phyloP scores from a whole-genome alignment of 1,140 invertebrate species.

The Halesus radiatus region DNA sequence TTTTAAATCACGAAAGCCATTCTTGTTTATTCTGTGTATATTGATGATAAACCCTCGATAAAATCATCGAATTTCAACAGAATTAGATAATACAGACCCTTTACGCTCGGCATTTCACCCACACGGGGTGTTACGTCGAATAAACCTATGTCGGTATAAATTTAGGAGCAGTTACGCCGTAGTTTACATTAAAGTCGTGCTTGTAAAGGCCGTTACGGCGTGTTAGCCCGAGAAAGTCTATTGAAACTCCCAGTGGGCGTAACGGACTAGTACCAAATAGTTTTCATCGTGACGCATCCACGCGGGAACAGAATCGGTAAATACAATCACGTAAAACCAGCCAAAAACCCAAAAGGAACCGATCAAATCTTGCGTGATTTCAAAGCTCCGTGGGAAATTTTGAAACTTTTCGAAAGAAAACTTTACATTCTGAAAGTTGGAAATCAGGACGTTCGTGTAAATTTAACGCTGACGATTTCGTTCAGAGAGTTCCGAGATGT shows the following conservation, averaged over 20 bases:
- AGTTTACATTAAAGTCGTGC: slow-evolving; percentile 15
- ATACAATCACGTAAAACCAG: neutral
- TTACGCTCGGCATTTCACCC: too few species aligned
- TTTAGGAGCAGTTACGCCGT: slow-evolving; percentile 9
- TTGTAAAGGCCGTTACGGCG: slow-evolving; percentile 18
- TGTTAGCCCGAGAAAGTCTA: slow-evolving; percentile 16
- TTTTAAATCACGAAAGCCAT: too few species aligned
- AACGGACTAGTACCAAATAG: slow-evolving; percentile 15
- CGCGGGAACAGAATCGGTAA: neutral
- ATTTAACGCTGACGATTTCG: slow-evolving; percentile 1
- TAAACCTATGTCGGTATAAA: neutral
- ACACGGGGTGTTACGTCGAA: too few species aligned
- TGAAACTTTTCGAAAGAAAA: slow-evolving; percentile 10
- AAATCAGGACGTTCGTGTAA: too few species aligned
- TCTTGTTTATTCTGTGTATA: too few species aligned
- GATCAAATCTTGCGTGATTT: neutral
- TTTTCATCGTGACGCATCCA: slow-evolving; percentile 10
- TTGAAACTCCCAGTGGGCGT: slow-evolving; percentile 31
- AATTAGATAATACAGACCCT: neutral
- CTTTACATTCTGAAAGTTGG: neutral
- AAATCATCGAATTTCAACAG: neutral
- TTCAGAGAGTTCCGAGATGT: neutral
- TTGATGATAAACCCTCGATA: too few species aligned
- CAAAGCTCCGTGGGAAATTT: neutral
- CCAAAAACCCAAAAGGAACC: neutral